Base-by-base conservation (phyloP, 1,140 invertebrate species). In the Bicyclus anynana region DNA sequence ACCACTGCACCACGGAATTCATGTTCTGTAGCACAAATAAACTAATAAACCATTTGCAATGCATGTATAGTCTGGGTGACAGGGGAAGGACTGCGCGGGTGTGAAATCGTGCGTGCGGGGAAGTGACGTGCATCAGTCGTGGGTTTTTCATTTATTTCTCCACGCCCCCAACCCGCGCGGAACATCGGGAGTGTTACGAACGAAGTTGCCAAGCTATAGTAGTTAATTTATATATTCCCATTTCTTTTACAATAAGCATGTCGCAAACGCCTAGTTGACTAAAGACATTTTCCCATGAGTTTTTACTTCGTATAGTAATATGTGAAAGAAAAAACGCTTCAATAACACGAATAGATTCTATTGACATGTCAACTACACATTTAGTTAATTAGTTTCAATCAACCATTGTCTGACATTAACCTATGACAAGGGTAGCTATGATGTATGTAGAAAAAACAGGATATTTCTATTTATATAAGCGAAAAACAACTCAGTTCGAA, bases 271-370 rank as follows among this genome's bases (percentile, higher is more conserved):
- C 50, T 61, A 61, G 38, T 47, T 56, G 61, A 53, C 57, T 62
- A 67, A 56, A 52, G 18, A 35, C 40, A 44, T 9, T 52, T 81
- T 81, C 76, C 53, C 79, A 81, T 69, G 20, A 69, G 53, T 69
- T 77, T 74, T 82, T 75, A 55, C 58, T 3, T 29, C 17, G 56
- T 50, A 46, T 55, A 66, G 42, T 56, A 67, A 59, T 49, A 20
- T 14, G 23, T 27, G 46, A 16, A 17, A 35, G 46, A 77, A 78
- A 69, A 78, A 78, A 55, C 44, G 48, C 58, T 44, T 67, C 62
- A 74, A 72, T 76, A 58, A 51, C 40, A 44, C 20, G 50, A 40
- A 18, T 54, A 58, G 58, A 58, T 37, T 51, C 47, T 47, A 57
- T 48, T 47, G 53, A 53, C 33, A 55, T 26, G 56, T 49, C 54